Percentiles rank a stretch among this genome's conserved stretches.
Conservation (phyloP, 2,888 invertebrate species). For the Archips xylosteana region DNA sequence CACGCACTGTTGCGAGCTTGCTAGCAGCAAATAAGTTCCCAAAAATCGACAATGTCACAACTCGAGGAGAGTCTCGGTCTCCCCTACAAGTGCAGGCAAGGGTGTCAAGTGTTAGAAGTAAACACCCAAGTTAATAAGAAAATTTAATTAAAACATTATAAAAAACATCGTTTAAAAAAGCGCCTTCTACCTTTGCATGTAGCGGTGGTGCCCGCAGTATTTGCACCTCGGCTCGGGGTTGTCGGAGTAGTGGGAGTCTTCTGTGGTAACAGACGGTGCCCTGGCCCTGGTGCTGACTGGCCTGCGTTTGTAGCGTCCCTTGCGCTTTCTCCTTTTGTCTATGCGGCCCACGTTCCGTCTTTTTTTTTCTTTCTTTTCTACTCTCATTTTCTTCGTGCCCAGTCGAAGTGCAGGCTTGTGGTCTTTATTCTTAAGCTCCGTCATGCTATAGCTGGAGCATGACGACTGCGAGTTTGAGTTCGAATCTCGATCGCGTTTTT, state of each 20-base stretch:
- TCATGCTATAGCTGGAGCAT: not conserved
- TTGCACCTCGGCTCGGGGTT: not conserved
- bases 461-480: not conserved
- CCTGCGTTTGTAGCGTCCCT: not conserved
- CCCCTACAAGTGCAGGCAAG: no score
- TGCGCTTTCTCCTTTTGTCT: not conserved
- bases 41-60: no score
- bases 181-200: constrained; percentile 14
- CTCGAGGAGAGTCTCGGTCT: no score
- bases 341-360: not conserved
- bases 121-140: not conserved
- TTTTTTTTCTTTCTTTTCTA: not conserved
- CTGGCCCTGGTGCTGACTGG: not conserved
- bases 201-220: constrained; percentile 18
- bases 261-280: not conserved
- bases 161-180: not conserved
- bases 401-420: not conserved
- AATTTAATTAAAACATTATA: not conserved
- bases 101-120: not conserved
- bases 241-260: not conserved
- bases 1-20: no score
- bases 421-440: not conserved
- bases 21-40: no score
- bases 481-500: not conserved
- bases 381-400: not conserved